Evolutionary conservation across 2,797 vertebrate species (phyloP), one percentile per base, ranked within the genome.

Genomic region (Pampus argenteus): DNA sequence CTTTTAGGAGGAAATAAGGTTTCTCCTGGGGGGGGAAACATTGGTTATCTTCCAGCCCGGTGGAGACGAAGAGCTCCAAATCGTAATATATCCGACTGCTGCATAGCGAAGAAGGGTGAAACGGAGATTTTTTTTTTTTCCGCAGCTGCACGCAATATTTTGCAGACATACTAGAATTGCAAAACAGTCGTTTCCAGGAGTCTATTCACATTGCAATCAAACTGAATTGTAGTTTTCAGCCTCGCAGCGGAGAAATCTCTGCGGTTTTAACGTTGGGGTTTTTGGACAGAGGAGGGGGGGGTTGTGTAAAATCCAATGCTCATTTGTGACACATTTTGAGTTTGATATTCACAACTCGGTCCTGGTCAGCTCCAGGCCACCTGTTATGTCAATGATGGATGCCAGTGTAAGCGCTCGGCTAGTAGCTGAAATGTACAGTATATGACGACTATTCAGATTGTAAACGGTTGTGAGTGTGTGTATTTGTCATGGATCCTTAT

Each of bases 301-400:
- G n/a, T n/a, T n/a, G 78, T 79, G 84, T 83, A 80, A 84, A 89
- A 88, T 88, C 82, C 88, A 88, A 77, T 81, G 73, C 87, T 91
- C 79, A 89, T 89, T 89, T 89, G 88, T 89, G 83, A 90, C 91
- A 92, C 90, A 86, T 93, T 93, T 89, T 85, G 76, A 81, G 82
- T 87, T 89, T 84, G 89, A 91, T 90, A 89, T 91, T 91, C 89
- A 89, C 89, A 92, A 71, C 78, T 91, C 74, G 77, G 86, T 90
- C 81, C 84, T 85, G 90, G 90, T 93, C 92, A 91, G 89, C 90
- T 91, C 86, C 90, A 86, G 89, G 86, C 89, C 91, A 92, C 88
- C 91, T 91, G 91, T 90, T 91, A 87, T 88, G 86, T 84, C 85
- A 81, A 34, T 86, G 88, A 86, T 11, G 83, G 85, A 84, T 90